A percentile compares a stretch with the other conserved stretches of the same genome.
Conservation (phyloP, 2,888 invertebrate species). For the Platypus cylindrus region DNA sequence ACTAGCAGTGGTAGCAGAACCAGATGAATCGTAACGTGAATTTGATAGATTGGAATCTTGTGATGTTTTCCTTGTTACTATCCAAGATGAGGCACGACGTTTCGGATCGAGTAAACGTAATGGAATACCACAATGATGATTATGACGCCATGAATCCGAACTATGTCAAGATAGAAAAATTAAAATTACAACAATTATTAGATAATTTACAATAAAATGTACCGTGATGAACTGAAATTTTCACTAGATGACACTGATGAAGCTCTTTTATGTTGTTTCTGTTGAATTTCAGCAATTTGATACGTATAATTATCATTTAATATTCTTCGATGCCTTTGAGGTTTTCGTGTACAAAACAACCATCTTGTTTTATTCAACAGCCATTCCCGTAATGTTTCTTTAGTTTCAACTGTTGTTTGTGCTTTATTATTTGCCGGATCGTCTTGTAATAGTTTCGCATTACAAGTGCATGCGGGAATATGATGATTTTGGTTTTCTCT, state of each 20-base stretch:
- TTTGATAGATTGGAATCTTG: slow-evolving; percentile 86
- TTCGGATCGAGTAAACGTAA: slow-evolving; percentile 60
- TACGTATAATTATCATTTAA: slow-evolving; percentile 58
- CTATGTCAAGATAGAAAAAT: slow-evolving; percentile 27
- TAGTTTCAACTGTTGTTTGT: slow-evolving; percentile 25
- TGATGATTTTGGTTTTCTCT: slow-evolving; percentile 53
- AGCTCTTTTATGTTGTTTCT: slow-evolving; percentile 62
- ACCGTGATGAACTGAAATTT: slow-evolving; percentile 69
- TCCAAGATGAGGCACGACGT: slow-evolving; percentile 75
- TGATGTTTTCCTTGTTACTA: slow-evolving; percentile 81
- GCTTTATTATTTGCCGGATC: slow-evolving; percentile 26
- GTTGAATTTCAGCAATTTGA: slow-evolving; percentile 62
- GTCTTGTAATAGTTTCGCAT: slow-evolving; percentile 42
- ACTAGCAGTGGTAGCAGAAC: slow-evolving; percentile 77
- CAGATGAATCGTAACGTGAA: slow-evolving; percentile 83
- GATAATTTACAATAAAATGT: slow-evolving; percentile 3
- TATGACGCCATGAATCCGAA: slow-evolving; percentile 77
- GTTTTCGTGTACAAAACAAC: slow-evolving; percentile 35
- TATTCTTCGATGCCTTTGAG: slow-evolving; percentile 34
- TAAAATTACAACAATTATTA: not conserved
- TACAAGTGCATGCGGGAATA: slow-evolving; percentile 45
- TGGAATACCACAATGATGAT: slow-evolving; percentile 64
- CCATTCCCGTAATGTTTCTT: slow-evolving; percentile 32
- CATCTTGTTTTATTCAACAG: slow-evolving; percentile 36
- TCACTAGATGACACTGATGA: slow-evolving; percentile 80